Base-by-base conservation (phyloP, 2,797 vertebrate species). In the Pristis pectinata region DNA sequence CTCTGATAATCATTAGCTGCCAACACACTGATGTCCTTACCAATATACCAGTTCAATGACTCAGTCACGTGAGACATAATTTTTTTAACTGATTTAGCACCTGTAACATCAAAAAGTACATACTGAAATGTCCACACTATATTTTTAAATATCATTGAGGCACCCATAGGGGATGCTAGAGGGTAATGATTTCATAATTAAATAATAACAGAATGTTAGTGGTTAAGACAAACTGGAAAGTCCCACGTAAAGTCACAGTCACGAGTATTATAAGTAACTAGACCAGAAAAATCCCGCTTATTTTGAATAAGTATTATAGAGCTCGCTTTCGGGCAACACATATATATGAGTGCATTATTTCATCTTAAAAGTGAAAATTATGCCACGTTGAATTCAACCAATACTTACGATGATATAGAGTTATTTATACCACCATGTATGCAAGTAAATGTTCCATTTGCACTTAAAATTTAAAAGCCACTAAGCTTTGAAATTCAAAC, bases 251-350 rank as follows among this genome's bases (percentile, higher is more conserved):
- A 56, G 49, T 56, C 83, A 87, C 49, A 87, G 30, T 87, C 49
- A 87, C 53, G 30, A 87, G 83, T 59, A 87, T 15, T 53, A 87
- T 17, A 87, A 87, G 27, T n/a, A 85, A 87, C 59, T 49, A 87
- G 83, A 34, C 59, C 59, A 91, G 15, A 64, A 91, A 22, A 91
- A 41, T 91, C 59, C 87, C 91, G 85, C 77, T 79, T 79, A 37
- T 79, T 37, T 41, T 79, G 77, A 79, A 15, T 79, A 41, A 77
- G 34, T 67, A 24, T 37, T 64, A 64, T 10, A 64, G 6, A 19
- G 17, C 41, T 37, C 34, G 61, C 56, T 89, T 89, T n/a, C 5
- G 49, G 17, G 34, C 59, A 91, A 24, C 30, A 64, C 17, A 37
- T 91, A 91, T 59, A 64, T 64, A 37, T 64, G 59, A 64, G 8